Percentiles rank a stretch among this genome's conserved stretches.
Evolutionary conservation across 2,113 vertebrate genomes (phyloP).

Genomic region (Monarcha castaneiventris): DNA sequence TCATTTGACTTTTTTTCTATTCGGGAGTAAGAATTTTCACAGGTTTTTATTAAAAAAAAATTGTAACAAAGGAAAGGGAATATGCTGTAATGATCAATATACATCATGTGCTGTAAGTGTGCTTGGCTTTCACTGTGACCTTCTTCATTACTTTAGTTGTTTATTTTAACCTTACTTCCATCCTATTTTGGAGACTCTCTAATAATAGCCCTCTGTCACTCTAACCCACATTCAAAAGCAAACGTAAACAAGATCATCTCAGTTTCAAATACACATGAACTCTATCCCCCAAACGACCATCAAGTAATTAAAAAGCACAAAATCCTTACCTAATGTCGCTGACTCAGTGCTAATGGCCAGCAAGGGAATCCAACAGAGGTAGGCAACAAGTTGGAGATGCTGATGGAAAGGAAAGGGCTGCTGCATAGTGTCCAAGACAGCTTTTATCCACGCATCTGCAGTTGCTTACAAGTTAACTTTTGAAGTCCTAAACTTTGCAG

Average conservation of each 20-base stretch:
- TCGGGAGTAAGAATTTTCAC: neutral
- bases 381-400: slow-evolving; percentile 40
- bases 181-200: neutral
- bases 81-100: neutral
- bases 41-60: neutral
- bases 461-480: slow-evolving; percentile 35
- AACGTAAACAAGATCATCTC: neutral
- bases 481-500: slow-evolving; percentile 23
- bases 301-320: slow-evolving; percentile 21
- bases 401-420: neutral
- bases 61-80: neutral
- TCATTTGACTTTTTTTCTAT: neutral
- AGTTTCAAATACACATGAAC: neutral
- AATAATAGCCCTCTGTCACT: neutral
- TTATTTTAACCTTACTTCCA: neutral
- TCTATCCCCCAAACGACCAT: neutral
- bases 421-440: slow-evolving; percentile 7
- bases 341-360: neutral
- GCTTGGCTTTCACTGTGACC: neutral
- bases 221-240: neutral
- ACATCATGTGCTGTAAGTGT: neutral
- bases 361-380: slow-evolving; percentile 11
- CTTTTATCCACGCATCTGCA: slow-evolving; percentile 5
- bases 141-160: neutral
- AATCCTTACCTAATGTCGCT: slow-evolving; percentile 46